Conservation (phyloP, 2,888 invertebrate species). For the Acholoe squamosa region DNA sequence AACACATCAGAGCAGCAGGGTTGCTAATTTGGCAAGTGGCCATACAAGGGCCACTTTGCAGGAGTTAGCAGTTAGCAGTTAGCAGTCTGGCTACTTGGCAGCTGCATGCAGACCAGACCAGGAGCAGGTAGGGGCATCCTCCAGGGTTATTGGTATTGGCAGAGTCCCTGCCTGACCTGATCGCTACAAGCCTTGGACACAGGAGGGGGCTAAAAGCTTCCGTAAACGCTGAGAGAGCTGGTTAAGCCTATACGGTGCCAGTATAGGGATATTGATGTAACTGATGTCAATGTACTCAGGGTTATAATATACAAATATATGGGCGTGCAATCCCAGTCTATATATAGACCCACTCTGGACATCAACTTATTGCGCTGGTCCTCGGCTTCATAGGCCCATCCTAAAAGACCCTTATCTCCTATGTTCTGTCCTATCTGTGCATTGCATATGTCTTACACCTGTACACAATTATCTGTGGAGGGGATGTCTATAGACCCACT, state of each 20-base stretch:
- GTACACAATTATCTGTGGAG: too few species aligned
- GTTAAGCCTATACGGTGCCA: neutral
- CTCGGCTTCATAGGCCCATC: too few species aligned
- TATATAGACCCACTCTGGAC: too few species aligned
- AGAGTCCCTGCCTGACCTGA: neutral
- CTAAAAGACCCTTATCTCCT: too few species aligned
- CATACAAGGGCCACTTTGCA: neutral
- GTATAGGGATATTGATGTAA: neutral
- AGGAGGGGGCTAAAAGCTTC: neutral
- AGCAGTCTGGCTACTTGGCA: constrained; percentile 32
- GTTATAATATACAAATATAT: neutral
- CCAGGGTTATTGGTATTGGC: constrained; percentile 19
- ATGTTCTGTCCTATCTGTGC: too few species aligned
- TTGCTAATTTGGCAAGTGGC: neutral
- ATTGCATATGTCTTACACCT: too few species aligned
- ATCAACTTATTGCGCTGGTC: too few species aligned
- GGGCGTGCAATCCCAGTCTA: too few species aligned
- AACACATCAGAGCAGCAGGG: too few species aligned
- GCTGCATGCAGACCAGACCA: neutral
- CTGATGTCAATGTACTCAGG: constrained; percentile 4
- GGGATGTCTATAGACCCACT: too few species aligned
- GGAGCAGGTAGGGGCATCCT: neutral
- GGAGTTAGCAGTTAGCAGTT: too few species aligned
- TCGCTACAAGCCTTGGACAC: neutral
- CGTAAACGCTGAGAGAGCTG: too few species aligned